Base-by-base conservation (phyloP, 2,797 vertebrate genomes). In the Cirrhinus mrigala region DNA sequence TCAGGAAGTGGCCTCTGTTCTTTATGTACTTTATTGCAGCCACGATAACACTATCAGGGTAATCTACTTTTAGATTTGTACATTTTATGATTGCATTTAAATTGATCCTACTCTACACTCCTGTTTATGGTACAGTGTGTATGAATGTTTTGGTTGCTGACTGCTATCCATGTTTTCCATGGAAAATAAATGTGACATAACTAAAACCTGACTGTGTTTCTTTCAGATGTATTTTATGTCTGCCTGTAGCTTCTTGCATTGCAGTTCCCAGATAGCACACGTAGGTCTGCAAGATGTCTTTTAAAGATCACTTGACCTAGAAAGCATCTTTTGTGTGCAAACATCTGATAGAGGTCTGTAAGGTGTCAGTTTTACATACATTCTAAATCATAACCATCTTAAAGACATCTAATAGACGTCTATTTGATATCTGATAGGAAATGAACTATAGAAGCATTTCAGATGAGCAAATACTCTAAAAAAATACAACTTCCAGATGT, bases 101-200 rank as follows among this genome's bases (percentile, higher is more conserved):
- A 29, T 86, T 60, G 37, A n/a, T 85, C 50, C 83, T 70, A 24
- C 37, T 86, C n/a, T 76, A 50, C 69, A 79, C 48, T 73, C 68
- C 16, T 83, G 79, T 74, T 70, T 62, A 74, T 89, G 84, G 84
- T 81, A 70, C 24, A 10, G 20, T 86, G 86, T 90, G 83, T 89
- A 81, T 85, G 80, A 87, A 75, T 88, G 81, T 84, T 68, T 77
- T 18, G 75, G 58, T 77, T 75, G 75, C 27, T 83, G 77, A 69
- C 71, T 82, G 37, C 73, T 84, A 66, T 81, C 76, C 48, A 37
- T 86, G 79, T 75, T 87, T 77, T 85, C 75, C 81, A 87, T 81
- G 74, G 52, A 84, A 88, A 91, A 90, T 90, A 95, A 95, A 95
- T 94, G 93, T 94, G 92, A 94, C 94, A 91, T 88, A 87, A 89